These are phyloP conservation scores for Tenualosa ilisha DNA, from an alignment of 2,797 vertebrate genomes.

Conservation along the genomic window DNA sequence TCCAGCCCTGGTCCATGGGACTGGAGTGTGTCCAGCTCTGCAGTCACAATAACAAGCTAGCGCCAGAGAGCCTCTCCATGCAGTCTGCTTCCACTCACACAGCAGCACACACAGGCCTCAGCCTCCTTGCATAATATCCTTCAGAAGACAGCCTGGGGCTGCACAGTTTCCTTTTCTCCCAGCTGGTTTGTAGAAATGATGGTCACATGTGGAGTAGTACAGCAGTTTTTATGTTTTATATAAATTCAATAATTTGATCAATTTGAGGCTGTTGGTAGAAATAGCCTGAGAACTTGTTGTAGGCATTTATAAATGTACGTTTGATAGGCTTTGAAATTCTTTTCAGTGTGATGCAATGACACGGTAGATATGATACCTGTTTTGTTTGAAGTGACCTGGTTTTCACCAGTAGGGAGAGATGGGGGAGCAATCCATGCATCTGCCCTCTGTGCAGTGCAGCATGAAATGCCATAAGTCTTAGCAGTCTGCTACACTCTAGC, in stretches of 20 bases:
- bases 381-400: slow-evolving; percentile 7
- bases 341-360: neutral
- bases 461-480: slow-evolving; percentile 68
- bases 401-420: slow-evolving; percentile 28
- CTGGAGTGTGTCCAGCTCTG: slow-evolving; percentile 41
- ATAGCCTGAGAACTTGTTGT: neutral
- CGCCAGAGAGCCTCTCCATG: neutral
- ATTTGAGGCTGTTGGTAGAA: neutral
- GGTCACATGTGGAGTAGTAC: neutral
- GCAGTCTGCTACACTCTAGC: slow-evolving; percentile 66
- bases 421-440: slow-evolving; percentile 45
- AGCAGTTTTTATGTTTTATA: neutral
- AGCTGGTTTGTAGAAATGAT: neutral
- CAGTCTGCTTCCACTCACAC: neutral
- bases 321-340: neutral
- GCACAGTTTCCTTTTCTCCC: neutral
- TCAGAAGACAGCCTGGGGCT: neutral
- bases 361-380: neutral
- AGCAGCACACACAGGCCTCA: neutral
- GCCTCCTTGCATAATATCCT: neutral
- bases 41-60: slow-evolving; percentile 39
- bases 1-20: slow-evolving; percentile 27
- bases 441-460: slow-evolving; percentile 66
- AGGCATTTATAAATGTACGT: neutral
- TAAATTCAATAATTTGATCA: neutral